phyloP scores from a whole-genome alignment of 2,113 vertebrate species.

The Scalopus aquaticus region DNA sequence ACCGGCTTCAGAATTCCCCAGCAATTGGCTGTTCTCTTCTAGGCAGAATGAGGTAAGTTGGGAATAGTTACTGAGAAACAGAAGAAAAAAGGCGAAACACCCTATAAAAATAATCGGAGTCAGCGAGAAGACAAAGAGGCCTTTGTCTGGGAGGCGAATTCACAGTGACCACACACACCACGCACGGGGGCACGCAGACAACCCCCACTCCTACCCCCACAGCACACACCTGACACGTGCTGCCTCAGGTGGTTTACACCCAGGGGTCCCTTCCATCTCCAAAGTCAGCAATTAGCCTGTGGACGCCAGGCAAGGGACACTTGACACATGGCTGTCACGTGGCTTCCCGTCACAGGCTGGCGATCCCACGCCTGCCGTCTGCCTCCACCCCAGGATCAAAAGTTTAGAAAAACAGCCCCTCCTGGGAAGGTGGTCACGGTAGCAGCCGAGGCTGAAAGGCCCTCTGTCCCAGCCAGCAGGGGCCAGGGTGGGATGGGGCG shows the following conservation, averaged over 20 bases:
- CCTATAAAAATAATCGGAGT: not conserved
- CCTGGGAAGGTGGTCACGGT: not conserved
- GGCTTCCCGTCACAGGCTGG: not conserved
- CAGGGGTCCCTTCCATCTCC: not conserved
- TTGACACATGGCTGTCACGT: not conserved
- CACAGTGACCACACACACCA: constrained; percentile 64
- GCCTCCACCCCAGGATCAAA: constrained; percentile 80
- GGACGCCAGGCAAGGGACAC: not conserved
- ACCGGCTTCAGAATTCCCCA: not conserved
- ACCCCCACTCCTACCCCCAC: not conserved
- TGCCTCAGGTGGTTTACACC: not conserved
- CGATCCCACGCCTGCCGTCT: not conserved
- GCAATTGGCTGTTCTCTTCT: not conserved
- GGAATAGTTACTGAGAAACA: not conserved
- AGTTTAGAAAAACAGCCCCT: constrained; percentile 82
- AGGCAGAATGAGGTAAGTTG: not conserved
- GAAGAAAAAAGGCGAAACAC: constrained; percentile 21
- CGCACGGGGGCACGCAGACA: not conserved
- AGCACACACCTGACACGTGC: not conserved
- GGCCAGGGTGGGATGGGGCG: not conserved
- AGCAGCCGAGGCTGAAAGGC: constrained; percentile 40
- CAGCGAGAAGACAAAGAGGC: constrained; percentile 85
- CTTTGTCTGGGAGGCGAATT: constrained; percentile 84
- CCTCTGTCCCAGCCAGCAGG: not conserved
- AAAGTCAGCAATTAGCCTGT: not conserved